Evolutionary conservation across 2,888 invertebrate species (phyloP).

Genomic region (Taphrorychus bicolor): DNA sequence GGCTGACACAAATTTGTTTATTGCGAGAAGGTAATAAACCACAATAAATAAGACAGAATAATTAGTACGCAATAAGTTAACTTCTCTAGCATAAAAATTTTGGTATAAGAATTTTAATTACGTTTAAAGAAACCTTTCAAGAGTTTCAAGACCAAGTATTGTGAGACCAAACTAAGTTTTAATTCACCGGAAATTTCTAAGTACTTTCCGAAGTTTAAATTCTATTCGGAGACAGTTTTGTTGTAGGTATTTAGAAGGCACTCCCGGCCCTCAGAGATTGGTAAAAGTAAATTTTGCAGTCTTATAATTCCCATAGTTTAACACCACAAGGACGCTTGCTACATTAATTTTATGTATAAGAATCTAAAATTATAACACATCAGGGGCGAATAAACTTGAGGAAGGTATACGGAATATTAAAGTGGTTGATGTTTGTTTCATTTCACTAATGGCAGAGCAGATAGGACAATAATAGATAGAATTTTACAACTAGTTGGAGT

Average conservation of each 20-base stretch:
- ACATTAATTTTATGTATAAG: too few relatives aligned
- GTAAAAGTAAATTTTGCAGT: too few relatives aligned
- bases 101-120: background rate
- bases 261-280: background rate
- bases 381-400: too few relatives aligned
- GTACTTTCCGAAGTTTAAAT: background rate
- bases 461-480: background rate
- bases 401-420: background rate
- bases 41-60: too few relatives aligned
- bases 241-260: background rate
- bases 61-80: background rate
- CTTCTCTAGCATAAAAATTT: background rate
- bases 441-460: background rate
- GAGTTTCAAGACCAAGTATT: background rate
- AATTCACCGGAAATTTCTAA: background rate
- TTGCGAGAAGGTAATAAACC: too few relatives aligned
- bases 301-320: too few relatives aligned
- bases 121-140: background rate
- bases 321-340: too few relatives aligned
- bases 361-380: too few relatives aligned
- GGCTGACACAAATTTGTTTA: too few relatives aligned
- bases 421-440: background rate
- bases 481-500: too few relatives aligned
- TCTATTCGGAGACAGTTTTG: background rate
- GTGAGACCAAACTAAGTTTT: background rate